Evolutionary conservation across 1,140 invertebrate genomes (phyloP).

Genomic region (Drosophila nikananu): DNA sequence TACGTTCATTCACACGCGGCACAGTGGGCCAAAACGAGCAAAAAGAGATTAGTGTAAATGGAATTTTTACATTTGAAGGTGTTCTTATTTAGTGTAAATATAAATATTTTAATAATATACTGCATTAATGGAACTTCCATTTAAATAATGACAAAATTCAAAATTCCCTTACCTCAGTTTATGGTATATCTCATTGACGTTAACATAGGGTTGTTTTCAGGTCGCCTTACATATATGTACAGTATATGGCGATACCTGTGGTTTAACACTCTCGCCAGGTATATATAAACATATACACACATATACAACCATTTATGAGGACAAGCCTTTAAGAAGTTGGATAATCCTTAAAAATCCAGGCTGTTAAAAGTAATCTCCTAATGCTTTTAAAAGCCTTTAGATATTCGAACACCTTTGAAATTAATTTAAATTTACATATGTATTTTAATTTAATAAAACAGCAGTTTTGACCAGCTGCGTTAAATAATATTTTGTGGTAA

Average conservation of each 20-base stretch:
- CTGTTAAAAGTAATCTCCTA: conserved; percentile 10
- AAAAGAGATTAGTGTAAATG: not conserved
- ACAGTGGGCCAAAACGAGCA: conserved; percentile 46
- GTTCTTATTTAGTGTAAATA: not conserved
- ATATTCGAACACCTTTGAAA: not conserved
- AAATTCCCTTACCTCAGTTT: not conserved
- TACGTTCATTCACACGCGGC: conserved; percentile 79
- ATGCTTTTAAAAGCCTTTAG: not conserved
- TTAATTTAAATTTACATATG: not conserved
- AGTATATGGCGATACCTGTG: conserved; percentile 4
- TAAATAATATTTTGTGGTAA: not conserved
- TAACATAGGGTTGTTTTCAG: conserved; percentile 5
- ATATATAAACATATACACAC: conserved; percentile 2
- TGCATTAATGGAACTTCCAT: too few species aligned
- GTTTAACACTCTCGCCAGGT: conserved; percentile 8
- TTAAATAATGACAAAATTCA: not conserved
- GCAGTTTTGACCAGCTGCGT: too few species aligned
- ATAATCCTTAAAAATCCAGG: conserved; percentile 24
- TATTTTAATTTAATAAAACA: not conserved
- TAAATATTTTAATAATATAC: not conserved
- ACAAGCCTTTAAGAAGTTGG: conserved; percentile 19
- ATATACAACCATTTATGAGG: not conserved
- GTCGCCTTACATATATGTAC: not conserved
- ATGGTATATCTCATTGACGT: conserved; percentile 7
- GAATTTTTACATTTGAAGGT: not conserved